Base-by-base conservation (phyloP, 2,888 invertebrate genomes). In the Synergus itoensis region DNA sequence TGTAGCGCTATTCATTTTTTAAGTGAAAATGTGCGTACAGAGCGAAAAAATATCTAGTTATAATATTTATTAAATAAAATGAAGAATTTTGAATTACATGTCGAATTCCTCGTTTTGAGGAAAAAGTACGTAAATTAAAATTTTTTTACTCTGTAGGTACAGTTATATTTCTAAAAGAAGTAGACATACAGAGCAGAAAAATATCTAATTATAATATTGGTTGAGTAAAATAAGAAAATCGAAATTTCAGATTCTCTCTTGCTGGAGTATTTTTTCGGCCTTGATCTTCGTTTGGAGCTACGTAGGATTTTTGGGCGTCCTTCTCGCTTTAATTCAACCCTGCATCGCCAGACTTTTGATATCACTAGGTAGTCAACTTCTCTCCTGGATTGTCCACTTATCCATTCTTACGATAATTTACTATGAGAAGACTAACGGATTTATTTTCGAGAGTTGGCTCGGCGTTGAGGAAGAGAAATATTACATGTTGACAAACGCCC, bases 341-440 rank as follows among this genome's bases (percentile, higher is more conserved):
- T 86, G 94, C 75, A 87, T 95, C 43, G 93, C 94, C 81, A 92
- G 94, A 90, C 85, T 93, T 86, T 89, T 94, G 28, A 91, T 94
- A 77, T 91, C 92, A 83, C 89, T 92, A 77, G 93, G 93, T 41
- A 94, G 92, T 84, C 94, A 93, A 91, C 82, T 87, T 9, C 87
- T 92, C 62, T 92, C 94, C 80, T 96, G 96, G 95, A 57, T 93
- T 2, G 92, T 93, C 79, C 94, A 94, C 86, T 86, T 94, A 73
- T 63, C 91, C 4, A 92, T 92, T 73, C 87, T 96, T 73, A 86
- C 92, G 14, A 86, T 93, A 78, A 93, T 95, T 81, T 94, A 95
- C 87, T 91, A 93, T 67, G 87, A 94, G n/a, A 92, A 92, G 86
- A 87, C 90, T 64, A 88, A 93, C 77, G 93, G 94, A 88, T 93